Evolutionary conservation across 35 echinoderm and acorn worm species (phyloP).

Genomic region (Hemicentrotus pulcherrimus): DNA sequence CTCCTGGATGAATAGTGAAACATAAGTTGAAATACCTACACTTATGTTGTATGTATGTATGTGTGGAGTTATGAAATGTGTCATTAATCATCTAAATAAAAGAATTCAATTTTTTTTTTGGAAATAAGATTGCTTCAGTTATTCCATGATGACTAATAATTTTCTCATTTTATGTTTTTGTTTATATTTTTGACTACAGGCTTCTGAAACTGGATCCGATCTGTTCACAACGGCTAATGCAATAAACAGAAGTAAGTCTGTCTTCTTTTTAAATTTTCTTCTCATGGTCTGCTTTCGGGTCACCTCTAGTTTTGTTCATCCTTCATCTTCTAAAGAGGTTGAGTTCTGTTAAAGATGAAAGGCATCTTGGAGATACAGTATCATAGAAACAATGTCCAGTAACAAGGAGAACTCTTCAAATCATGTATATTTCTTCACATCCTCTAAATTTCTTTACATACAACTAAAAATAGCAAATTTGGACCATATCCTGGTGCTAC

Average conservation of each 20-base stretch:
- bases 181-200: conserved; percentile 38
- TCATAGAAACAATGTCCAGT: too few relatives aligned
- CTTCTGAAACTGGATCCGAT: conserved; percentile 59
- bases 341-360: too few relatives aligned
- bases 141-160: not conserved
- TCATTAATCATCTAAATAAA: not conserved
- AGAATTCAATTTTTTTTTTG: not conserved
- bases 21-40: too few relatives aligned
- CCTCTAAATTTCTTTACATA: too few relatives aligned
- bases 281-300: not conserved
- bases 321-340: too few relatives aligned
- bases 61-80: not conserved
- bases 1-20: too few relatives aligned
- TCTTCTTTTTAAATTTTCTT: not conserved
- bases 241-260: conserved; percentile 57
- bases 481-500: too few relatives aligned
- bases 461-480: too few relatives aligned
- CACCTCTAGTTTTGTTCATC: too few relatives aligned
- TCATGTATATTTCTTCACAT: too few relatives aligned
- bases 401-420: too few relatives aligned
- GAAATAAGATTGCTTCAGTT: not conserved
- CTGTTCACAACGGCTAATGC: conserved; percentile 53
- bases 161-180: not conserved
- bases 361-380: too few relatives aligned
- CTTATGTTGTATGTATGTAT: not conserved